phyloP scores from a whole-genome alignment of 2,113 vertebrate genomes.

The Rhinolophus ferrumequinum region DNA sequence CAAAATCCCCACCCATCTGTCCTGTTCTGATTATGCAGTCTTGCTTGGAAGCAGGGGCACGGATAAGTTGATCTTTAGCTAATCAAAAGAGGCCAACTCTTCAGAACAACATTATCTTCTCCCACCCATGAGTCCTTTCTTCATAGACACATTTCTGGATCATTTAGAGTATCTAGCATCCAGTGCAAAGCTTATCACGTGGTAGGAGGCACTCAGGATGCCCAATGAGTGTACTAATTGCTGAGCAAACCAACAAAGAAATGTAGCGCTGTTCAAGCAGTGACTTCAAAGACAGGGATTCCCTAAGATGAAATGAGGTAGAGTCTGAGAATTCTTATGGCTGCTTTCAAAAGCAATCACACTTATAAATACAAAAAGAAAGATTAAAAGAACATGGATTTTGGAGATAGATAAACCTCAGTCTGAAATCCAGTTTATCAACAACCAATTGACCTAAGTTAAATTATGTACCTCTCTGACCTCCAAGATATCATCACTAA shows the following conservation, averaged over 20 bases:
- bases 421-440: constrained; percentile 10
- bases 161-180: not conserved
- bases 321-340: not conserved
- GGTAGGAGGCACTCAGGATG: not conserved
- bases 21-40: not conserved
- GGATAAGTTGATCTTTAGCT: not conserved
- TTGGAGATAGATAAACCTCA: not conserved
- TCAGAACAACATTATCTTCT: not conserved
- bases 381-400: not conserved
- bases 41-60: not conserved
- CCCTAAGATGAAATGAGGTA: not conserved
- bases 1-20: not conserved
- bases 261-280: not conserved
- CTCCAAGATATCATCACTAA: not conserved
- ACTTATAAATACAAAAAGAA: not conserved
- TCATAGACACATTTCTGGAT: not conserved
- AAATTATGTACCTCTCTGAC: not conserved
- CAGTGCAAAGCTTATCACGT: not conserved
- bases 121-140: not conserved
- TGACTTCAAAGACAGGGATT: not conserved
- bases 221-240: not conserved
- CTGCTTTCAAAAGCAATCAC: not conserved
- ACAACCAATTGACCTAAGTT: not conserved
- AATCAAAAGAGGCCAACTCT: not conserved
- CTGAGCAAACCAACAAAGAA: not conserved